Evolutionary conservation across 2,797 vertebrate genomes (phyloP), one percentile per base, ranked within the genome.

Genomic region (Poecile montanus): DNA sequence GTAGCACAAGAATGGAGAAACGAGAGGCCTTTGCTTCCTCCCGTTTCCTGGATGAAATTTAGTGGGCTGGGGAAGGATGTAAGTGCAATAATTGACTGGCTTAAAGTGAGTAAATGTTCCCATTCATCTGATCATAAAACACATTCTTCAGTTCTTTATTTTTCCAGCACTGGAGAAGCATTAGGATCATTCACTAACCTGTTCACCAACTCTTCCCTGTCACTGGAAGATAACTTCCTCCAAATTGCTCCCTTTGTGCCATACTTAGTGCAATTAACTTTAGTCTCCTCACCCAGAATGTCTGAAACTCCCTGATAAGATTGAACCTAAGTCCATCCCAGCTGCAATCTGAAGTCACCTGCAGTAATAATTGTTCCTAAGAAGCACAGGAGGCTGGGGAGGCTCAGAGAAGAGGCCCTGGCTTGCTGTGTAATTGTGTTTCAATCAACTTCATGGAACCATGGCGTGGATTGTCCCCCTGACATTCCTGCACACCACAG

Each of bases 371-470:
- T 91, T 78, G 84, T 58, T 92, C 89, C 73, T 29, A 7, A 68
- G 82, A 50, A 77, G 71, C 54, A 27, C 44, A 13, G 78, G 80
- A 5, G 0, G 26, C 6, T 73, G 72, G 75, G 1, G 9, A 80
- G 34, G 21, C 71, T 71, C 61, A 63, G 75, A 11, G 42, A 70
- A 74, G 70, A 88, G 89, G 45, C 80, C 34, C 32, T 74, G 71
- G 51, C 78, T 96, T 70, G 47, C 94, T 96, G 93, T 80, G 85
- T 70, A 96, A 95, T 97, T 94, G 70, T 36, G 26, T 95, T 97
- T 94, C 96, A 96, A 78, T 97, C 96, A 95, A 93, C 91, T 92
- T 82, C 96, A 71, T 38, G 91, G 91, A 97, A 47, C 83, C 90
- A 48, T 95, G 91, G 91, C 95, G 97, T 93, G 93, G 94, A 95